Evolutionary conservation across 92 coral and sea anemone species (phyloP).

Genomic region (Scolanthus callimorphus): DNA sequence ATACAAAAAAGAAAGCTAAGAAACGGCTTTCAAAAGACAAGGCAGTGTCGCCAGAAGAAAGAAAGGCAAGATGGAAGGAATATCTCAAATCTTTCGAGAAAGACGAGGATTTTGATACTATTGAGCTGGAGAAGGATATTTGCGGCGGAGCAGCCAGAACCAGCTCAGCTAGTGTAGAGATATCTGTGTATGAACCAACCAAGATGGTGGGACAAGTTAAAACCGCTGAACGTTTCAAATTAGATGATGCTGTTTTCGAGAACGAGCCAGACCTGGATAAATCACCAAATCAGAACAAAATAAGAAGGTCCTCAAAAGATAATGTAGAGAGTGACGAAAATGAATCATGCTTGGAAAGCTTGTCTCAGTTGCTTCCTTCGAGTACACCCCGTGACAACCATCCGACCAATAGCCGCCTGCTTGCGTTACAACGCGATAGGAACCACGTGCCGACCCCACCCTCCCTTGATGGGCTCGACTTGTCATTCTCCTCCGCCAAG

Average conservation of each 20-base stretch:
- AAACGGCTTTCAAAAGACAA: slow-evolving; percentile 15
- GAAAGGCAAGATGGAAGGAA: slow-evolving; percentile 42
- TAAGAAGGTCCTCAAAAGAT: background rate
- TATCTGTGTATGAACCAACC: background rate
- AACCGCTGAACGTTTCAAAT: background rate
- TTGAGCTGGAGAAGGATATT: background rate
- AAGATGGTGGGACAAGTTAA: background rate
- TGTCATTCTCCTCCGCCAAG: slow-evolving; percentile 23
- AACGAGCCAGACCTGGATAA: background rate
- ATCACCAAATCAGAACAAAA: background rate
- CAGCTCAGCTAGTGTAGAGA: background rate
- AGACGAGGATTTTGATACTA: slow-evolving; percentile 75
- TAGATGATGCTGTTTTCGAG: background rate
- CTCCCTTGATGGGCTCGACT: slow-evolving; percentile 55
- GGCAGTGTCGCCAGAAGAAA: slow-evolving; percentile 24
- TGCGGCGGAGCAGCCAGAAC: background rate
- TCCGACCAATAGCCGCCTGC: background rate
- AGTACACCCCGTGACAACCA: slow-evolving; percentile 2
- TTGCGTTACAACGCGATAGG: background rate
- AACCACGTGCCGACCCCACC: slow-evolving; percentile 71
- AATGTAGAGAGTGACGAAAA: background rate
- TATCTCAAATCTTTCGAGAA: slow-evolving; percentile 39
- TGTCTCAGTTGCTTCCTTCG: slow-evolving; percentile 29
- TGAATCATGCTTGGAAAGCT: background rate
- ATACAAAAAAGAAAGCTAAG: slow-evolving; percentile 4